These are phyloP conservation scores for Venusia cambrica DNA, from an alignment of 2,888 invertebrate genomes.

Conservation along the genomic window DNA sequence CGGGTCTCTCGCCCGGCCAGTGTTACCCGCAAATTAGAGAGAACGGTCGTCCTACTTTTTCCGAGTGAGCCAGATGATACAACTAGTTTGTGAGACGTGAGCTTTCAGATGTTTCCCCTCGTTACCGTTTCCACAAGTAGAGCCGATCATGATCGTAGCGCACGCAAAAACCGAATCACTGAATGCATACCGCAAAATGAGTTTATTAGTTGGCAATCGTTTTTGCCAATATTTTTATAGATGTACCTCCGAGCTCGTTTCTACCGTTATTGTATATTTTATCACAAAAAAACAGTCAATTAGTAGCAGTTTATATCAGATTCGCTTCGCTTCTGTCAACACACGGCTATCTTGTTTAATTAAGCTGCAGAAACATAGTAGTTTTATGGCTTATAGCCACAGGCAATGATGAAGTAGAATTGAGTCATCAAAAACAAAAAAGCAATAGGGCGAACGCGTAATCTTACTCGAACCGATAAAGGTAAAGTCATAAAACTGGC, in stretches of 20 bases:
- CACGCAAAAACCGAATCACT: constrained; percentile 19
- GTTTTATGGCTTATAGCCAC: constrained; percentile 33
- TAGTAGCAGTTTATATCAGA: constrained; percentile 27
- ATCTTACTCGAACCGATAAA: constrained; percentile 68
- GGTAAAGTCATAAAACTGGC: constrained; percentile 61
- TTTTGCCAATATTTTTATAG: too few species aligned
- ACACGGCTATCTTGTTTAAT: constrained; percentile 32
- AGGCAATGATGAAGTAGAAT: constrained; percentile 40
- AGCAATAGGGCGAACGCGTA: constrained; percentile 64
- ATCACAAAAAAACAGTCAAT: constrained; percentile 25
- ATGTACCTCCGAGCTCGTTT: too few species aligned
- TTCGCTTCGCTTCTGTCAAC: constrained; percentile 30
- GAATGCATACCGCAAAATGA: constrained; percentile 16
- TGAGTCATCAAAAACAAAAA: constrained; percentile 62
- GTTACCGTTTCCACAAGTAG: constrained; percentile 28
- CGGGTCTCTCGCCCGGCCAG: constrained; percentile 48
- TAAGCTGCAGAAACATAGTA: constrained; percentile 32
- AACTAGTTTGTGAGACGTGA: constrained; percentile 38
- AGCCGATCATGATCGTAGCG: constrained; percentile 17
- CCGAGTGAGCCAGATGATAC: constrained; percentile 35
- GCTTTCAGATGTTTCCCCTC: constrained; percentile 23
- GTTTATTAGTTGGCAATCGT: constrained; percentile 9
- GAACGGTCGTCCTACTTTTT: constrained; percentile 56
- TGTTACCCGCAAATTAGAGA: constrained; percentile 58
- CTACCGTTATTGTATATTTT: constrained; percentile 14